Conservation (phyloP, 2,888 invertebrate genomes). For the Exephanes ischioxanthus region DNA sequence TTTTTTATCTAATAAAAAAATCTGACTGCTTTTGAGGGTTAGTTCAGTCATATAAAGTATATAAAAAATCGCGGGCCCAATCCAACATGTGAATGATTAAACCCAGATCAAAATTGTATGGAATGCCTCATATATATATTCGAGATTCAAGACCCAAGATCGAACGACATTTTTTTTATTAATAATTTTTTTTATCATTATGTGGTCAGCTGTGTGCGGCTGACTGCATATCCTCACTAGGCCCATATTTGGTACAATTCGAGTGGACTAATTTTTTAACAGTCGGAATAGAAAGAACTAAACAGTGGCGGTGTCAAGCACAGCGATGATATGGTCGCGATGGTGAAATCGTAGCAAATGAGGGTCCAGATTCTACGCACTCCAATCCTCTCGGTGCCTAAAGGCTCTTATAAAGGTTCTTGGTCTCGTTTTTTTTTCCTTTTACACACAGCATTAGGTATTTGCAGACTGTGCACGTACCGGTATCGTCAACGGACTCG, state of each 20-base stretch:
- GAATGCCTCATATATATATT: neutral
- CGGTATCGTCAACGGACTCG: too few species aligned
- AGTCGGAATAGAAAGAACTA: slow-evolving; percentile 16
- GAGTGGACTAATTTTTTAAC: slow-evolving; percentile 29
- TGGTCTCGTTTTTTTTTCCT: slow-evolving; percentile 1
- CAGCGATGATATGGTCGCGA: slow-evolving; percentile 25
- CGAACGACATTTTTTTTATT: slow-evolving; percentile 60
- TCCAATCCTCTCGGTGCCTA: slow-evolving; percentile 81
- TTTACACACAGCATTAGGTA: slow-evolving; percentile 2
- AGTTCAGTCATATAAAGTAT: too few species aligned
- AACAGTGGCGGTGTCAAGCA: slow-evolving; percentile 45
- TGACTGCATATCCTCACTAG: slow-evolving; percentile 79
- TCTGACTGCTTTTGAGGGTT: too few species aligned
- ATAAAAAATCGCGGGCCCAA: too few species aligned
- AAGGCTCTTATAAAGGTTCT: slow-evolving; percentile 56
- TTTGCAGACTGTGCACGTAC: too few species aligned
- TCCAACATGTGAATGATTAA: too few species aligned
- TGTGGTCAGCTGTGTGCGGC: slow-evolving; percentile 82
- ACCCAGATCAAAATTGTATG: too few species aligned
- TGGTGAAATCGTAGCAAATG: slow-evolving; percentile 54
- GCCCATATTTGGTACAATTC: slow-evolving; percentile 73
- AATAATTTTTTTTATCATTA: slow-evolving; percentile 71
- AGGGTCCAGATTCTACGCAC: slow-evolving; percentile 79
- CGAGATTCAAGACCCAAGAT: slow-evolving; percentile 16
- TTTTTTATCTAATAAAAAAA: too few species aligned